A percentile compares a stretch with the other conserved stretches of the same genome.
phyloP scores from a whole-genome alignment of 2,113 vertebrate species.

The Trematocara nigrifrons region DNA sequence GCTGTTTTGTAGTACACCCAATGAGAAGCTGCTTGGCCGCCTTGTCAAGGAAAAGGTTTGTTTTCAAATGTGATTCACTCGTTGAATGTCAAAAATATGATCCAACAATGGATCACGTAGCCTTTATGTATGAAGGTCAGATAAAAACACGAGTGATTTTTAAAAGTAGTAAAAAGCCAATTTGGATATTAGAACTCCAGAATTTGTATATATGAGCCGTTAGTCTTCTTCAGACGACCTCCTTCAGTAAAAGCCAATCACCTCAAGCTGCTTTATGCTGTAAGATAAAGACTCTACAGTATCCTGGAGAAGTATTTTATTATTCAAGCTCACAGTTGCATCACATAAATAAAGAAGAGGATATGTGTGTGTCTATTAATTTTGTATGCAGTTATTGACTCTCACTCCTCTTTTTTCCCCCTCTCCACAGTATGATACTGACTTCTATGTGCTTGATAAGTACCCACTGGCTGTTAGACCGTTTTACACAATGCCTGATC shows the following conservation, averaged over 20 bases:
- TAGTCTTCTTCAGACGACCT: neutral
- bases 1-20: conserved; percentile 84
- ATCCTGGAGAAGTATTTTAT: neutral
- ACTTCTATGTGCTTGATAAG: conserved; percentile 98
- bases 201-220: neutral
- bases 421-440: conserved; percentile 87
- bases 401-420: neutral
- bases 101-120: neutral
- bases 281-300: neutral
- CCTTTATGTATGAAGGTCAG: neutral
- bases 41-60: conserved; percentile 96
- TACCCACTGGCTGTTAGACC: conserved; percentile 96
- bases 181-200: neutral
- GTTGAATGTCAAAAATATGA: neutral
- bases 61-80: neutral
- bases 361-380: neutral
- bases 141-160: neutral
- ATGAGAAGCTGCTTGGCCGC: conserved; percentile 94
- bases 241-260: neutral
- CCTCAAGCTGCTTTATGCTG: neutral
- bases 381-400: neutral
- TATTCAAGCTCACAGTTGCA: neutral
- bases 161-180: neutral
- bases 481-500: conserved; percentile 99
- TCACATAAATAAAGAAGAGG: neutral